Evolutionary conservation across 1,140 invertebrate genomes (phyloP).

Genomic region (Zelostemma sp.): DNA sequence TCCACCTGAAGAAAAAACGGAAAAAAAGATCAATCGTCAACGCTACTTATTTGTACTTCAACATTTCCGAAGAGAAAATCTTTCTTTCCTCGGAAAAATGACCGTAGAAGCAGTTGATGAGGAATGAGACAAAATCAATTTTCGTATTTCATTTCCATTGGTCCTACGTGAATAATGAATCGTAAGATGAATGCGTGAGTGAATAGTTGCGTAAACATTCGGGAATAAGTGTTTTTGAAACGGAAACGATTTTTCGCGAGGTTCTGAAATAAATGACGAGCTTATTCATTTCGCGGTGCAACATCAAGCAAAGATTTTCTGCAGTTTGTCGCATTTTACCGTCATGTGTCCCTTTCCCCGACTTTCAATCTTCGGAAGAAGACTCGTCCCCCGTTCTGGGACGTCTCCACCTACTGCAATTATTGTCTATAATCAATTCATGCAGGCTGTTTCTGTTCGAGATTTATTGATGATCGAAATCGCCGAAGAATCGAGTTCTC

Average conservation of each 20-base stretch:
- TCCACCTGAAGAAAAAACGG: constrained; percentile 71
- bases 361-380: constrained; percentile 67
- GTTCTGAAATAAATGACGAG: too few species aligned
- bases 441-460: constrained; percentile 51
- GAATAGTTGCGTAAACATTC: not conserved
- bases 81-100: not conserved
- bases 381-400: constrained; percentile 59
- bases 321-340: constrained; percentile 51
- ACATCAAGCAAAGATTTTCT: constrained; percentile 5
- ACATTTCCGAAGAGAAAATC: not conserved
- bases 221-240: too few species aligned
- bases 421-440: constrained; percentile 67
- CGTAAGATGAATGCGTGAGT: too few species aligned
- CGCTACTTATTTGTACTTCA: not conserved
- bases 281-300: not conserved
- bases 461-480: not conserved
- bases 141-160: too few species aligned
- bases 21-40: not conserved
- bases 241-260: not conserved
- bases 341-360: constrained; percentile 66
- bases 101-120: not conserved
- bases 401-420: constrained; percentile 68
- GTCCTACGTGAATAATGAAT: too few species aligned
- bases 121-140: too few species aligned
- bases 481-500: constrained; percentile 4